These are phyloP conservation scores for Hyperoplus immaculatus DNA, from an alignment of 2,797 vertebrate genomes.

Conservation along the genomic window DNA sequence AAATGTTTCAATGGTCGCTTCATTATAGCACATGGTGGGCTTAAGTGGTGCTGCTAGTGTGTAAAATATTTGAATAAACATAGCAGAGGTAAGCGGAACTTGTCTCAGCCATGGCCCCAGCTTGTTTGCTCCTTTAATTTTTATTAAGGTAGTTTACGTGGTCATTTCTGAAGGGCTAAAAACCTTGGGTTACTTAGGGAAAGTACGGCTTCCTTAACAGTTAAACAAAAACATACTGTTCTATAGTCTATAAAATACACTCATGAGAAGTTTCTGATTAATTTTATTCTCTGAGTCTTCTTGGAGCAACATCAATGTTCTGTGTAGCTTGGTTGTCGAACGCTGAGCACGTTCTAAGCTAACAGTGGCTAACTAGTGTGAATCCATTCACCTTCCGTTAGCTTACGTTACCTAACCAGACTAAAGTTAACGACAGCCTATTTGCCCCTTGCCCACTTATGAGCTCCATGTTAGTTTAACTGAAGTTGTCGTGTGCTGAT, in stretches of 20 bases:
- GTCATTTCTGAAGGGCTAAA: not conserved
- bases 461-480: rapidly evolving
- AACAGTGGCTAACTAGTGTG: not conserved
- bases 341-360: not conserved
- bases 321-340: not conserved
- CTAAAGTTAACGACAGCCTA: rapidly evolving
- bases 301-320: not conserved
- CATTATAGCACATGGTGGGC: not conserved
- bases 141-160: not conserved
- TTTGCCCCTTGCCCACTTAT: no score
- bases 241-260: not conserved
- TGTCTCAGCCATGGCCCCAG: not conserved
- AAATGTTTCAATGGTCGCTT: no score
- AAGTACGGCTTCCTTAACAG: not conserved
- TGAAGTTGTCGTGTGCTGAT: rapidly evolving
- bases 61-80: not conserved
- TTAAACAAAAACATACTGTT: not conserved
- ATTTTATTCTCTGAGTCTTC: not conserved
- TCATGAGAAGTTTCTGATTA: not conserved
- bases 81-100: not conserved
- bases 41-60: not conserved
- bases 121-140: not conserved
- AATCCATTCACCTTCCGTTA: no score
- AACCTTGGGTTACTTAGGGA: not conserved
- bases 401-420: no score